phyloP scores from a whole-genome alignment of 2,888 invertebrate species.

The Lasiommata megera region DNA sequence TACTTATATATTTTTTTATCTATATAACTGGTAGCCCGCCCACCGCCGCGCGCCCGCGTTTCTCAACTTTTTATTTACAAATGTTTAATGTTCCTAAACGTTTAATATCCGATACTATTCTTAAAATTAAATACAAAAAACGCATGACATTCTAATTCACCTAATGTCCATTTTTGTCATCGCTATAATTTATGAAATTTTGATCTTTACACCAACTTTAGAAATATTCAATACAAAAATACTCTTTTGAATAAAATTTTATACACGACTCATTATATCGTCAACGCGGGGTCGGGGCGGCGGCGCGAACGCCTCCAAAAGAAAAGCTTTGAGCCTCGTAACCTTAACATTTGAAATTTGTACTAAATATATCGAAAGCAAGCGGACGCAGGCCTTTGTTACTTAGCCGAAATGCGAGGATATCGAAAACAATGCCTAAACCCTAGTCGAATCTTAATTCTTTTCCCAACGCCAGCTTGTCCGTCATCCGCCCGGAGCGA shows the following conservation, averaged over 20 bases:
- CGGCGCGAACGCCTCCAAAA: slow-evolving; percentile 63
- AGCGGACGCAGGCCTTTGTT: slow-evolving; percentile 74
- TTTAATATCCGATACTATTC: slow-evolving; percentile 83
- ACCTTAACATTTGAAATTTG: slow-evolving; percentile 81
- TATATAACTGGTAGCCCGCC: slow-evolving; percentile 66
- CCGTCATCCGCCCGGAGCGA: slow-evolving; percentile 9
- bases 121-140: slow-evolving; percentile 83
- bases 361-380: slow-evolving; percentile 79
- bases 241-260: slow-evolving; percentile 82
- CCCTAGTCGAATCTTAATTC: slow-evolving; percentile 69
- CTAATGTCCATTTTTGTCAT: slow-evolving; percentile 76
- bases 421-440: slow-evolving; percentile 79
- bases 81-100: slow-evolving; percentile 87
- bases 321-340: slow-evolving; percentile 81
- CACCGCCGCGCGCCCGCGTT: slow-evolving; percentile 54
- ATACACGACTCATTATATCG: slow-evolving; percentile 76
- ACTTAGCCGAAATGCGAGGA: slow-evolving; percentile 82
- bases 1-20: slow-evolving; percentile 80
- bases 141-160: slow-evolving; percentile 79
- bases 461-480: slow-evolving; percentile 37
- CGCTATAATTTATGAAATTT: slow-evolving; percentile 82
- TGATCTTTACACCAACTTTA: slow-evolving; percentile 83
- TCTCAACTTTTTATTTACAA: slow-evolving; percentile 83
- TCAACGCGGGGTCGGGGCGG: slow-evolving; percentile 58
- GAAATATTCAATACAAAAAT: slow-evolving; percentile 84